Base-by-base conservation (phyloP, 2,113 vertebrate genomes). In the Hyla sarda region DNA sequence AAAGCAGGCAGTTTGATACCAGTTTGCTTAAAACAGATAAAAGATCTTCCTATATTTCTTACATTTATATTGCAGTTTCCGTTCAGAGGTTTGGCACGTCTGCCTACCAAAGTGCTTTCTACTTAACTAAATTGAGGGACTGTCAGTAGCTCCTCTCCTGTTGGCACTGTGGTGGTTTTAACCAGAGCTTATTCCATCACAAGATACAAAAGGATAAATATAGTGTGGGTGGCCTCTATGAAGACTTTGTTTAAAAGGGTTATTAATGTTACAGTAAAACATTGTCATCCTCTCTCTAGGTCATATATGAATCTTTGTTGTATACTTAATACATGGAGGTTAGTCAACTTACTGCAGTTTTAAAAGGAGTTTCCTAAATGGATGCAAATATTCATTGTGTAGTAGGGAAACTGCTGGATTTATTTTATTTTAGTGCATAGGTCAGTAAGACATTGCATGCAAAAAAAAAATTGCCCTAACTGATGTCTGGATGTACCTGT, bases 31-130 rank as follows among this genome's bases (percentile, higher is more conserved):
- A n/a, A n/a, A n/a, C n/a, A n/a, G n/a, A n/a, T n/a, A n/a, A n/a
- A n/a, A n/a, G n/a, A n/a, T n/a, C n/a, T n/a, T n/a, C n/a, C n/a
- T n/a, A n/a, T n/a, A n/a, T n/a, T n/a, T n/a, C n/a, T n/a, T n/a
- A n/a, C n/a, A n/a, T n/a, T n/a, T n/a, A 67, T 67, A 17, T 1
- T 67, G n/a, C 60, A n/a, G 25, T 30, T 14, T 32, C 12, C 0
- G 2, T 2, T 60, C 9, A 28, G 12, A 30, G 54, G 11, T 14
- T 65, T 72, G 47, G 50, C 82, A 12, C 13, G 11, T 30, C 71
- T 54, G 25, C 12, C 14, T 16, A 23, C 82, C 17, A 37, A 84
- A 84, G 50, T 77, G 83, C 72, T 84, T 47, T 84, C 47, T 65
- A 80, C 76, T 72, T 80, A 13, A 80, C 23, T 10, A 41, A 58